Base-by-base conservation (phyloP, 1,140 invertebrate species). In the Microvelia longipes region DNA sequence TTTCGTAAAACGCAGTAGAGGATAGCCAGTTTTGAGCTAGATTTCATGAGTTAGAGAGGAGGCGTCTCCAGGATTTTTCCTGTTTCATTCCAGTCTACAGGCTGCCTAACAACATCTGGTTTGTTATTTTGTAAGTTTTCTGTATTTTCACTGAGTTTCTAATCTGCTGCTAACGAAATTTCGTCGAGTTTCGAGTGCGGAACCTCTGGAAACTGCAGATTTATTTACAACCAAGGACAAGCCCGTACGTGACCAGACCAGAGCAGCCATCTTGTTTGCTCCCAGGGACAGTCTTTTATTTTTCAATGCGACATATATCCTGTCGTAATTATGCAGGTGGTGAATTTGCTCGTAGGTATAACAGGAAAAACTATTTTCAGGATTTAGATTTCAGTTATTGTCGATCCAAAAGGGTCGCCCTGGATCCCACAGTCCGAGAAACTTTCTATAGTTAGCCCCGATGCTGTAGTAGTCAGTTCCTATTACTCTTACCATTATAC, bases 191-290 rank as follows among this genome's bases (percentile, higher is more conserved):
- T 19, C 35, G 19, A 50, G 35, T 50, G 5, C 5, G 35, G 19
- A 50, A 50, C 35, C 19, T 50, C 35, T 50, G 5, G 35, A 50
- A 50, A 50, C 35, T 50, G 5, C 35, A 50, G 35, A 11, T 50
- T 11, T 11, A 19, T 11, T 50, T 50, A 5, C 35, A 19, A 11
- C 35, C 5, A 50, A 50, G 35, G 35, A 50, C 35, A 50, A 50
- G 35, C 35, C 35, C 35, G 35, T 50, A 50, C 5, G n/a, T n/a
- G n/a, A n/a, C n/a, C n/a, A 11, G 35, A 50, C 5, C 35, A 50
- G 35, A 50, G 35, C 35, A 26, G 62, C 62, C 62, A 64, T 64
- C 5, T 64, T 64, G 62, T 64, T 64, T 64, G 25, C 62, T 64
- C 62, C 15, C 15, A 64, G 25, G 62, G 15, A 26, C 25, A 64